phyloP scores from a whole-genome alignment of 2,797 vertebrate species.

The Caiman crocodilus region DNA sequence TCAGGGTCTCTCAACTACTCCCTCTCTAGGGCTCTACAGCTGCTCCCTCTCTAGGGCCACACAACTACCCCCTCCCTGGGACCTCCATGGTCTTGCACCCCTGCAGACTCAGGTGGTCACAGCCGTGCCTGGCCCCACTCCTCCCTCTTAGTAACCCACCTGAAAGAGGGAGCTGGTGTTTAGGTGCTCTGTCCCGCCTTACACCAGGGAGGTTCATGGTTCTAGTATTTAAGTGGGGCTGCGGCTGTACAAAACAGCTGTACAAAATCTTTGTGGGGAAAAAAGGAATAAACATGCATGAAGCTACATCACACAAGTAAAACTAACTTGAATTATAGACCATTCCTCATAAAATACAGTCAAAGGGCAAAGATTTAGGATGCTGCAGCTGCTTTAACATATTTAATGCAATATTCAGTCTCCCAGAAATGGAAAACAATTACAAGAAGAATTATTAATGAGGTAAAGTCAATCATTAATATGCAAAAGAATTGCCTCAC shows the following conservation, averaged over 20 bases:
- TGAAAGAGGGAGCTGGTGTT: too few relatives aligned
- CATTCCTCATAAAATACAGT: not conserved
- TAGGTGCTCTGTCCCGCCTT: too few relatives aligned
- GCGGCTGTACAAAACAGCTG: constrained; percentile 10
- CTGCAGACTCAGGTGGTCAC: too few relatives aligned
- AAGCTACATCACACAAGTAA: not conserved
- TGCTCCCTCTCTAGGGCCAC: too few relatives aligned
- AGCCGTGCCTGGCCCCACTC: too few relatives aligned
- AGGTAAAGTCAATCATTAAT: not conserved
- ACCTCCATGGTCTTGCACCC: too few relatives aligned
- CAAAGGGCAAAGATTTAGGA: not conserved
- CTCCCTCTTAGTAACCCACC: too few relatives aligned
- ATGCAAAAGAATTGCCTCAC: not conserved
- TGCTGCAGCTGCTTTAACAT: not conserved
- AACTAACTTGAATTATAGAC: not conserved
- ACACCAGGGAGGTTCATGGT: too few relatives aligned
- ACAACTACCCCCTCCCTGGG: too few relatives aligned
- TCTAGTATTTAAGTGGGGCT: too few relatives aligned
- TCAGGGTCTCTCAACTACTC: too few relatives aligned
- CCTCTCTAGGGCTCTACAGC: too few relatives aligned
- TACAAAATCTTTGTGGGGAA: not conserved
- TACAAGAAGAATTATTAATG: constrained; percentile 31
- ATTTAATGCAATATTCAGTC: constrained; percentile 19
- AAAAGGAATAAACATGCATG: not conserved
- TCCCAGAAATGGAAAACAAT: constrained; percentile 35